Evolutionary conservation across 2,113 vertebrate species (phyloP).

Genomic region (Psephotus haematonotus): DNA sequence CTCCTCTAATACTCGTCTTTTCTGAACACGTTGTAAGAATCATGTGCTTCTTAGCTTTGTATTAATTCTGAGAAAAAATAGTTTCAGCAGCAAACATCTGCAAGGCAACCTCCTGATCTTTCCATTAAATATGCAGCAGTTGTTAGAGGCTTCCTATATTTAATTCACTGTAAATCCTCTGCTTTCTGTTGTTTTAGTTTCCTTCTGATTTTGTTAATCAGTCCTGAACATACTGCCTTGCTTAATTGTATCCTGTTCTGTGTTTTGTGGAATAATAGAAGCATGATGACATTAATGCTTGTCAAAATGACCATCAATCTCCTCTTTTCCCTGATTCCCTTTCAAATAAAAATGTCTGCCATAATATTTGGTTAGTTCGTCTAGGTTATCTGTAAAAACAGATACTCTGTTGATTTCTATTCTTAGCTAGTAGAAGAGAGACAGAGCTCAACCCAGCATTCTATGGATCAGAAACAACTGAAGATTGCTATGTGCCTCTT

Average conservation of each 20-base stretch:
- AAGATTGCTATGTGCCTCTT: not conserved
- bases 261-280: not conserved
- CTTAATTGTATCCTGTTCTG: slow-evolving; percentile 41
- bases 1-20: not conserved
- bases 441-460: not conserved
- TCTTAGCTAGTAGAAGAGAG: not conserved
- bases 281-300: not conserved
- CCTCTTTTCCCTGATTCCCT: not conserved
- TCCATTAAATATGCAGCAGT: not conserved
- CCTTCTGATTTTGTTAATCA: slow-evolving; percentile 26
- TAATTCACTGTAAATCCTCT: slow-evolving; percentile 5
- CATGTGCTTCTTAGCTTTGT: not conserved
- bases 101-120: slow-evolving; percentile 7
- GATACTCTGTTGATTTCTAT: not conserved
- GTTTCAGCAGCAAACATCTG: not conserved
- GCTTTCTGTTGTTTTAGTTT: slow-evolving; percentile 8
- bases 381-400: not conserved
- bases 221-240: slow-evolving; percentile 22
- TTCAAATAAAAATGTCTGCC: not conserved
- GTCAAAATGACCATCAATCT: not conserved
- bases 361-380: not conserved
- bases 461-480: not conserved
- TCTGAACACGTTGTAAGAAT: not conserved
- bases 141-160: slow-evolving; percentile 16
- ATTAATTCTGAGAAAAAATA: not conserved